These are phyloP conservation scores for Lerista edwardsae DNA, from an alignment of 2,797 vertebrate genomes.

Conservation along the genomic window DNA sequence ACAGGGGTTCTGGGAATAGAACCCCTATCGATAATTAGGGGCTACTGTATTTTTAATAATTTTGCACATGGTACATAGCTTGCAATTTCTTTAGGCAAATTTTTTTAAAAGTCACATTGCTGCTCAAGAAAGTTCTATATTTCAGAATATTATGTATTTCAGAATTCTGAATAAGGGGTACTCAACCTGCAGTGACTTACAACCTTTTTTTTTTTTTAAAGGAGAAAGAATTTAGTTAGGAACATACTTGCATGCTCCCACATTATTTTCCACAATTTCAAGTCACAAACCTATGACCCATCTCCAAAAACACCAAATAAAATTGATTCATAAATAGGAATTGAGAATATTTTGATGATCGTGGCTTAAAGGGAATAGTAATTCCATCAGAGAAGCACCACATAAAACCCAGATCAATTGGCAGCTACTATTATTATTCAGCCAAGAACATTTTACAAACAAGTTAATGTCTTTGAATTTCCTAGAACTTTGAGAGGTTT, in stretches of 20 bases:
- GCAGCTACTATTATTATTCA: constrained; percentile 45
- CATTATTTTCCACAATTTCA: neutral
- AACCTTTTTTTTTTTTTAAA: neutral
- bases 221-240: constrained; percentile 39
- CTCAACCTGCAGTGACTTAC: too few species aligned
- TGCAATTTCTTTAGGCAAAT: too few species aligned
- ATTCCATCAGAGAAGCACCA: constrained; percentile 49
- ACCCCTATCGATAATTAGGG: too few species aligned
- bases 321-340: constrained; percentile 31
- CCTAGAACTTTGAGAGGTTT: constrained; percentile 60
- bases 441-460: constrained; percentile 44
- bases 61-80: too few species aligned
- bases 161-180: too few species aligned
- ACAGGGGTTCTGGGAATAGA: too few species aligned
- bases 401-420: constrained; percentile 54
- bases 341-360: constrained; percentile 53
- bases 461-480: constrained; percentile 43
- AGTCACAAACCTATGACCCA: constrained; percentile 30
- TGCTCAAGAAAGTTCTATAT: too few species aligned
- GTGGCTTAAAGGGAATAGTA: constrained; percentile 60
- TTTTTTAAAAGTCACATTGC: too few species aligned
- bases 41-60: too few species aligned
- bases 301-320: constrained; percentile 41
- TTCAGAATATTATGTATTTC: too few species aligned
- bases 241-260: neutral